A percentile compares a stretch with the other conserved stretches of the same genome.
These are phyloP conservation scores for Crocuta crocuta DNA, from an alignment of 2,113 vertebrate genomes.

Conservation along the genomic window DNA sequence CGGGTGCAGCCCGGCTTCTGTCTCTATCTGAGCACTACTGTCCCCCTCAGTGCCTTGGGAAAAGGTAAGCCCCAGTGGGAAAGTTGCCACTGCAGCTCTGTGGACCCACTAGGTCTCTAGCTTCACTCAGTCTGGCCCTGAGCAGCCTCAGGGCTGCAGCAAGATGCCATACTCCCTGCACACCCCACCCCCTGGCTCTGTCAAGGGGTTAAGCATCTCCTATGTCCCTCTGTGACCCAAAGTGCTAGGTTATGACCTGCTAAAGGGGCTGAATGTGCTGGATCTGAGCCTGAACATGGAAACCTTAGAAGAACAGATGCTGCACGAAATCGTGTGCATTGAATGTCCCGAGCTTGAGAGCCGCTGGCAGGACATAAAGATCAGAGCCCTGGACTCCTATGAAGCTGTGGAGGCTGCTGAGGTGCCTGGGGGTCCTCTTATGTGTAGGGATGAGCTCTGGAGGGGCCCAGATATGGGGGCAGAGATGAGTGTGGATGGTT, in stretches of 20 bases:
- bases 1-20: conserved; percentile 82
- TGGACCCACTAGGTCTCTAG: background rate
- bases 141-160: background rate
- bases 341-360: conserved; percentile 82
- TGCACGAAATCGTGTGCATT: conserved; percentile 86
- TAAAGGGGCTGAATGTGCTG: conserved; percentile 87
- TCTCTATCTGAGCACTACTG: conserved; percentile 88
- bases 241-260: conserved; percentile 87
- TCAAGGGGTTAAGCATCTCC: background rate
- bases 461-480: background rate
- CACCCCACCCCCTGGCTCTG: background rate
- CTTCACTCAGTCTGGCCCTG: background rate
- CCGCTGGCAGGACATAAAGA: conserved; percentile 78
- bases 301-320: conserved; percentile 87
- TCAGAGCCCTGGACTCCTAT: conserved; percentile 80
- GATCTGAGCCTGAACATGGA: conserved; percentile 87
- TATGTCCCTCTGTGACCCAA: conserved; percentile 33
- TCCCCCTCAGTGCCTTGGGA: conserved; percentile 83
- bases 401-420: conserved; percentile 79
- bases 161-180: background rate
- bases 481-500: background rate
- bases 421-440: conserved; percentile 25
- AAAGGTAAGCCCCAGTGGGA: conserved; percentile 83
- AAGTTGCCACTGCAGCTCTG: background rate
- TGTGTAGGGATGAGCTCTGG: background rate